phyloP scores from a whole-genome alignment of 1,140 invertebrate species.

The Caenorhabditis elegans region DNA sequence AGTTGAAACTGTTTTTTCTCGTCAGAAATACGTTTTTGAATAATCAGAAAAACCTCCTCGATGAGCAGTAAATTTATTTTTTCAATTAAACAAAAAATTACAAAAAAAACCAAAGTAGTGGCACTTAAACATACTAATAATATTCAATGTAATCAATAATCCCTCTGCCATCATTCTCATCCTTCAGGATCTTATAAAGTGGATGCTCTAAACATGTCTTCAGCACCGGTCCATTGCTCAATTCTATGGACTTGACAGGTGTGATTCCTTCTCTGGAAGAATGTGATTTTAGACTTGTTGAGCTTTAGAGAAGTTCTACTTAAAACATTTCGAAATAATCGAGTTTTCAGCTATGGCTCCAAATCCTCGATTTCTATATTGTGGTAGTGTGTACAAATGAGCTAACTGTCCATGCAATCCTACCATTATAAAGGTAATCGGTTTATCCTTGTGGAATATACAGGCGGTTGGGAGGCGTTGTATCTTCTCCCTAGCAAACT shows the following conservation, averaged over 20 bases:
- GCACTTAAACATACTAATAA: too few relatives aligned
- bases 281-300: too few relatives aligned
- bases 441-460: neutral
- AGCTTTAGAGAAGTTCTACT: too few relatives aligned
- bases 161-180: neutral
- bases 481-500: neutral
- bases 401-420: constrained; percentile 12
- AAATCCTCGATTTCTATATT: constrained; percentile 26
- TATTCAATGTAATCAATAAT: neutral
- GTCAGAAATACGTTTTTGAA: too few relatives aligned
- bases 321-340: constrained; percentile 2
- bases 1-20: too few relatives aligned
- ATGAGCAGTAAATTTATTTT: too few relatives aligned
- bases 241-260: neutral
- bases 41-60: too few relatives aligned
- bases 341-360: neutral
- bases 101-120: too few relatives aligned
- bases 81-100: too few relatives aligned
- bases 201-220: neutral
- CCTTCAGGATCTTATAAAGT: neutral
- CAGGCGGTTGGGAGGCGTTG: neutral
- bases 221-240: neutral
- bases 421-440: neutral
- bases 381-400: constrained; percentile 4
- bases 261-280: neutral